Evolutionary conservation across 2,113 vertebrate genomes (phyloP).

Genomic region (Tenebrosternarchus preto): DNA sequence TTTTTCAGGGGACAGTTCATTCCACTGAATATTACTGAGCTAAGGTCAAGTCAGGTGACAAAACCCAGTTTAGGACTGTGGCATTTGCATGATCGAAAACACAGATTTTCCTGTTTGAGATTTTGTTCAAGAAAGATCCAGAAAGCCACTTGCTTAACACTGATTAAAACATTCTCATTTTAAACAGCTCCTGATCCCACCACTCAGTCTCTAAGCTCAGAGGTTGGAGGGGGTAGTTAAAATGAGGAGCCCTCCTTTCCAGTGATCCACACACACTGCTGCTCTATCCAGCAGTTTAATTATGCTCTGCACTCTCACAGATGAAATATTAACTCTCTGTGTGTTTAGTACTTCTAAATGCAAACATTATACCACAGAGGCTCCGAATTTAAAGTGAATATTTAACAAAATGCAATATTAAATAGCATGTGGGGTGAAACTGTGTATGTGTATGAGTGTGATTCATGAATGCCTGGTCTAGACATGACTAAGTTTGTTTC

Average conservation of each 20-base stretch:
- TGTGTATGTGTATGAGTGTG: background rate
- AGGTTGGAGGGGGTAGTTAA: background rate
- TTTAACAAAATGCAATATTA: constrained; percentile 22
- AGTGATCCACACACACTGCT: background rate
- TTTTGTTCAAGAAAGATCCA: background rate
- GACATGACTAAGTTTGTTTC: background rate
- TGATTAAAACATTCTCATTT: constrained; percentile 1
- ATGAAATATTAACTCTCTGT: constrained; percentile 44
- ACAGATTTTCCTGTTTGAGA: background rate
- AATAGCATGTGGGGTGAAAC: background rate
- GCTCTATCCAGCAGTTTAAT: background rate
- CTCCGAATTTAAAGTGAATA: constrained; percentile 36
- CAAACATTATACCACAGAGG: constrained; percentile 32
- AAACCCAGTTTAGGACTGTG: background rate
- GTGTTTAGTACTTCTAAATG: constrained; percentile 32
- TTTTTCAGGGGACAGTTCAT: constrained; percentile 1
- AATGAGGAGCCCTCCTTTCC: background rate
- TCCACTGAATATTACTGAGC: background rate
- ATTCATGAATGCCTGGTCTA: background rate
- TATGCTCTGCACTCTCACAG: constrained; percentile 6
- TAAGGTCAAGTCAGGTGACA: background rate
- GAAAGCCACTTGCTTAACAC: background rate
- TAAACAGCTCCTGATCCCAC: background rate
- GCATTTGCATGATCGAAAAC: background rate
- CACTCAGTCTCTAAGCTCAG: background rate